Conservation (phyloP, 2,888 invertebrate species). For the Drosophila aldrichi region DNA sequence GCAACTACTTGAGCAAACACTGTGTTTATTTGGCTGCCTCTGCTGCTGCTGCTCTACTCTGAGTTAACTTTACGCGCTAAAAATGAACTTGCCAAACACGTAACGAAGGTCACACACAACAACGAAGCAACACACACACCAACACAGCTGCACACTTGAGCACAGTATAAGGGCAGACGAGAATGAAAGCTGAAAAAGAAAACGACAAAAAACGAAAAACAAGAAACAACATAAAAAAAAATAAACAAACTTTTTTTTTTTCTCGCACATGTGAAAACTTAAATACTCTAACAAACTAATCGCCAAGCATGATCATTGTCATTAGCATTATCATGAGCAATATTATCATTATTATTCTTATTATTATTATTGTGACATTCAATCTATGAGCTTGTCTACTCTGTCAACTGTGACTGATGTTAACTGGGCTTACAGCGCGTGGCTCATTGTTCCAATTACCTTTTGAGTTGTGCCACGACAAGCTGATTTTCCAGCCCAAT, state of each 20-base stretch:
- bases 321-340: neutral
- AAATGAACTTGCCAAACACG: constrained; percentile 81
- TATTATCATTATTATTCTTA: neutral
- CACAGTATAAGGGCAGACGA: constrained; percentile 54
- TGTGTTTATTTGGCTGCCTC: constrained; percentile 67
- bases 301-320: neutral
- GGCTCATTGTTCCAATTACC: constrained; percentile 3
- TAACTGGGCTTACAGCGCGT: neutral
- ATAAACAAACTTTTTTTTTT: neutral
- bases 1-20: constrained; percentile 70
- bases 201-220: neutral
- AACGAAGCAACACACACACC: constrained; percentile 21
- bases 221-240: neutral
- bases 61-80: constrained; percentile 74
- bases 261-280: constrained; percentile 8
- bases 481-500: constrained; percentile 11
- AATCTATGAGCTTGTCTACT: neutral
- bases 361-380: neutral
- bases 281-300: constrained; percentile 27
- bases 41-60: constrained; percentile 18
- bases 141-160: constrained; percentile 47
- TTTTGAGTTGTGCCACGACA: neutral
- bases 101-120: constrained; percentile 79
- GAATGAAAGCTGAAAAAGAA: neutral
- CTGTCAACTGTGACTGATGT: constrained; percentile 4